Conservation (phyloP, 2,888 invertebrate genomes). For the Pseudeuparius sepicola region DNA sequence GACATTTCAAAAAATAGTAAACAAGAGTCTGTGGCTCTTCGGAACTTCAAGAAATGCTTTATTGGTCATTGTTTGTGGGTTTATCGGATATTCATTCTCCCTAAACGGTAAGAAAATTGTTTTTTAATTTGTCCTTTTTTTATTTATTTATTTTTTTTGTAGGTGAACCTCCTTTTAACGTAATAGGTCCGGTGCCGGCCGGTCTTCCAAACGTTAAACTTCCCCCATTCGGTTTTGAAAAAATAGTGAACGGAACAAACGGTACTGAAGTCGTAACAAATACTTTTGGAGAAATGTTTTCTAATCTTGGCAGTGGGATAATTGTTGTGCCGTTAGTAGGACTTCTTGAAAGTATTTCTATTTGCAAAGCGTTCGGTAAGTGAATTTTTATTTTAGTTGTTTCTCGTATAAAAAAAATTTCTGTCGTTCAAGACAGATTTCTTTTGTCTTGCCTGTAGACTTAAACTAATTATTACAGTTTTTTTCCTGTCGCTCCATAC, state of each 20-base stretch:
- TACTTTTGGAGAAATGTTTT: conserved; percentile 60
- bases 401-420: not conserved
- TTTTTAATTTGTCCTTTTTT: no score
- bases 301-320: conserved; percentile 74
- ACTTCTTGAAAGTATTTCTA: conserved; percentile 83
- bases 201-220: conserved; percentile 58
- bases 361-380: conserved; percentile 86
- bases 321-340: conserved; percentile 80
- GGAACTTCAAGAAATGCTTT: conserved; percentile 77
- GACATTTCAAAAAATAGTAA: conserved; percentile 40
- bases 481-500: no score
- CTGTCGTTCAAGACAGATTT: conserved; percentile 3
- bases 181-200: conserved; percentile 67
- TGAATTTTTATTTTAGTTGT: conserved; percentile 16
- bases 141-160: conserved; percentile 8
- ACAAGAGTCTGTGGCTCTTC: conserved; percentile 62
- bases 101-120: conserved; percentile 32
- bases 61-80: conserved; percentile 63
- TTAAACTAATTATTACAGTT: no score
- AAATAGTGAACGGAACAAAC: conserved; percentile 43
- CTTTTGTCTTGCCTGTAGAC: no score
- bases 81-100: conserved; percentile 56
- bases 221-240: conserved; percentile 55
- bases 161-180: conserved; percentile 40
- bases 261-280: conserved; percentile 35